Conservation (phyloP, 2,797 vertebrate genomes). For the Clarias platycephalus region DNA sequence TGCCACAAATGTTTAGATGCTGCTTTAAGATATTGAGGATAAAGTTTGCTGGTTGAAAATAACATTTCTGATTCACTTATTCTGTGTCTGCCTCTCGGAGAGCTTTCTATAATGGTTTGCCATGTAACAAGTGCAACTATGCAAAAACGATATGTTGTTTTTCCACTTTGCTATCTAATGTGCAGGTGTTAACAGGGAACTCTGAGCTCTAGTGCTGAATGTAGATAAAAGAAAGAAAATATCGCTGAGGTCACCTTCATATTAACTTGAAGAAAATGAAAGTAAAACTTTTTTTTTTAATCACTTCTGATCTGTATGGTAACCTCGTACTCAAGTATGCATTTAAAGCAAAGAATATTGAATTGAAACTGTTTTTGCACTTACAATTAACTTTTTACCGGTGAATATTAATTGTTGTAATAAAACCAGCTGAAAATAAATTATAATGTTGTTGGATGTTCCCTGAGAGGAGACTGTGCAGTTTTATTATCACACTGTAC, state of each 20-base stretch:
- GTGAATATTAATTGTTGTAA: background rate
- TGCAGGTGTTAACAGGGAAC: background rate
- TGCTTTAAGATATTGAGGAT: background rate
- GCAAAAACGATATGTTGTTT: constrained; percentile 51
- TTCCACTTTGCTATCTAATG: constrained; percentile 30
- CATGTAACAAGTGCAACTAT: constrained; percentile 36
- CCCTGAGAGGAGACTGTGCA: background rate
- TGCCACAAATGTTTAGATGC: background rate
- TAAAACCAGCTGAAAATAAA: too few relatives aligned
- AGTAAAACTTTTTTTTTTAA: background rate
- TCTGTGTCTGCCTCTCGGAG: background rate
- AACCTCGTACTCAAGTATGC: background rate
- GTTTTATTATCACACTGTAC: background rate
- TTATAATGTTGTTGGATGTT: background rate
- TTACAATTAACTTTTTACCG: background rate
- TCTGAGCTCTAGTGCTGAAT: background rate
- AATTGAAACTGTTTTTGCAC: background rate
- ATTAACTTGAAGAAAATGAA: background rate
- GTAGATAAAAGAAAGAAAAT: background rate
- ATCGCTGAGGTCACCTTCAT: background rate
- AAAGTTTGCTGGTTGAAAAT: background rate
- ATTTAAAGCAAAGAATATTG: background rate
- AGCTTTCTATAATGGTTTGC: constrained; percentile 27
- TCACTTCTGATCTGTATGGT: background rate
- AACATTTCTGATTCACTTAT: constrained; percentile 10